A percentile compares a stretch with the other conserved stretches of the same genome.
Conservation (phyloP, 2,113 vertebrate species). For the Brienomyrus longianalis region DNA sequence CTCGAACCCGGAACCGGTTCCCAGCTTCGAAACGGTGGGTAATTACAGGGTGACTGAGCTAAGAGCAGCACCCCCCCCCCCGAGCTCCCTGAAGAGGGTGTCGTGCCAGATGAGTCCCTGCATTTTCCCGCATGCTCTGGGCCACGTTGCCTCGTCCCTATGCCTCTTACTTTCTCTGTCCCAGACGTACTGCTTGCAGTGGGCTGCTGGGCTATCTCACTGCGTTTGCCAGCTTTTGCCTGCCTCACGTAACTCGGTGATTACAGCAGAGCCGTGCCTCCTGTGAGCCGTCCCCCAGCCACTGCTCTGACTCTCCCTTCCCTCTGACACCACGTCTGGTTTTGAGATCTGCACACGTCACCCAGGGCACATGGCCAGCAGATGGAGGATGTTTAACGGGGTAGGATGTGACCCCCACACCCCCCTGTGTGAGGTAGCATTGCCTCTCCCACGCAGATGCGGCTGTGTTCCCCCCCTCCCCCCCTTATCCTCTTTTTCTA, state of each 20-base stretch:
- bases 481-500: no score
- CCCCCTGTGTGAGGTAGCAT: background rate
- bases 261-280: background rate
- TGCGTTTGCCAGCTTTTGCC: background rate
- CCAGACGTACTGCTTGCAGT: background rate
- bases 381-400: background rate
- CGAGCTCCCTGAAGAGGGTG: no score
- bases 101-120: constrained; percentile 28
- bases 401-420: background rate
- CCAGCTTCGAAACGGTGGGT: constrained; percentile 50
- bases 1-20: background rate
- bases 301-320: background rate
- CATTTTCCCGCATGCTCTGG: constrained; percentile 56
- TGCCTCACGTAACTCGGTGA: background rate
- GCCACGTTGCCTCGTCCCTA: background rate
- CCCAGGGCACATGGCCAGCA: background rate
- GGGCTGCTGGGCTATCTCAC: background rate
- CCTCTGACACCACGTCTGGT: background rate
- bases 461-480: no score
- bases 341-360: background rate
- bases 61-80: constrained; percentile 38
- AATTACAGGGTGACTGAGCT: constrained; percentile 57
- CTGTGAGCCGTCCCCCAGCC: background rate
- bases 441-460: background rate
- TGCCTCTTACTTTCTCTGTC: background rate